Evolutionary conservation across 2,888 invertebrate genomes (phyloP).

Genomic region (Xanthorhoe spadicearia): DNA sequence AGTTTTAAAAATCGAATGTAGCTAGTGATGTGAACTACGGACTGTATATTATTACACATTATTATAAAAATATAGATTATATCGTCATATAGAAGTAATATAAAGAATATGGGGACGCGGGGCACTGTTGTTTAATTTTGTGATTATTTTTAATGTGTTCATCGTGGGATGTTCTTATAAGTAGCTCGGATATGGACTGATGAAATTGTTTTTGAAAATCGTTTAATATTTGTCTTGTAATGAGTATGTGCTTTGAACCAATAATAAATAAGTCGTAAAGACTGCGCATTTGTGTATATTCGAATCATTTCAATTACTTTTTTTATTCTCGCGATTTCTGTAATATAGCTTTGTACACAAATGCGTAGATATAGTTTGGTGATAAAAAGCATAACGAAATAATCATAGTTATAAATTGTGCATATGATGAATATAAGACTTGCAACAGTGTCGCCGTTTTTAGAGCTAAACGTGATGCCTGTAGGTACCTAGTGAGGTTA

Average conservation of each 20-base stretch:
- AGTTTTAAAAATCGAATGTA: constrained; percentile 56
- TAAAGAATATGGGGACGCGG: constrained; percentile 49
- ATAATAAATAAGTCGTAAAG: constrained; percentile 23
- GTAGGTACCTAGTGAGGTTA: background rate
- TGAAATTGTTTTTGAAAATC: constrained; percentile 32
- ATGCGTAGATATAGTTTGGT: constrained; percentile 36
- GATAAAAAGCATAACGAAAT: constrained; percentile 34
- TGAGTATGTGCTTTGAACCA: constrained; percentile 31
- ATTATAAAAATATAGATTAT: constrained; percentile 64
- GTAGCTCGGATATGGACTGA: constrained; percentile 32
- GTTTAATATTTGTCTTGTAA: constrained; percentile 33
- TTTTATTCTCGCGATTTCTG: background rate
- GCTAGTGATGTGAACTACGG: constrained; percentile 60
- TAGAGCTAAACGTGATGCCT: constrained; percentile 9
- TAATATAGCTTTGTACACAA: constrained; percentile 23
- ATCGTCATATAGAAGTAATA: constrained; percentile 65
- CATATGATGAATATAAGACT: constrained; percentile 44
- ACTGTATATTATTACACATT: constrained; percentile 70
- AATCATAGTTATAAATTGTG: constrained; percentile 32
- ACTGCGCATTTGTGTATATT: constrained; percentile 27
- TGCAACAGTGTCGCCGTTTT: constrained; percentile 61
- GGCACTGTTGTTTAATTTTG: constrained; percentile 57
- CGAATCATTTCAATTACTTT: background rate
- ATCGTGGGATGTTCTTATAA: constrained; percentile 31
- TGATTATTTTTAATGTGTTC: constrained; percentile 43